A percentile compares a stretch with the other conserved stretches of the same genome.
These are phyloP conservation scores for Camelus dromedarius DNA, from an alignment of 2,113 vertebrate genomes.

Conservation along the genomic window DNA sequence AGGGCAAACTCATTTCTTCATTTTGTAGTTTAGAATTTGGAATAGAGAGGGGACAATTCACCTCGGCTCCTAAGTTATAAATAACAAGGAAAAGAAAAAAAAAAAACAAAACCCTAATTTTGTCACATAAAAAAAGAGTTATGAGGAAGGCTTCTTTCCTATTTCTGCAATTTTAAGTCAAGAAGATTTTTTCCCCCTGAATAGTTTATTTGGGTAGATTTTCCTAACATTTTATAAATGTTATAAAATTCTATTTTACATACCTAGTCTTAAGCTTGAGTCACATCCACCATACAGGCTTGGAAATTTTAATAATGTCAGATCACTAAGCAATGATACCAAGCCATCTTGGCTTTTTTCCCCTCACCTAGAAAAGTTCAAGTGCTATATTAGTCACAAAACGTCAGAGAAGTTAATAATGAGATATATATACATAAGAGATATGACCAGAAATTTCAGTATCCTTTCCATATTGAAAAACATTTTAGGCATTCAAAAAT, in stretches of 20 bases:
- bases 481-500: not conserved
- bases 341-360: constrained; percentile 10
- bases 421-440: not conserved
- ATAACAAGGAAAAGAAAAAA: not conserved
- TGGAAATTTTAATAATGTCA: constrained; percentile 43
- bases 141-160: not conserved
- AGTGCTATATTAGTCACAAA: not conserved
- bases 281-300: not conserved
- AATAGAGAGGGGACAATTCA: not conserved
- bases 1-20: not conserved
- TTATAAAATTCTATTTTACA: constrained; percentile 59
- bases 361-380: not conserved
- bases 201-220: constrained; percentile 50
- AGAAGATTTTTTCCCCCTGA: not conserved
- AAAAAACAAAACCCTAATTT: not conserved
- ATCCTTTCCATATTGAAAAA: constrained; percentile 31
- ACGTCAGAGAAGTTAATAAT: not conserved
- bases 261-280: not conserved
- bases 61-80: not conserved
- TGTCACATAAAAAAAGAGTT: not conserved
- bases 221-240: constrained; percentile 48
- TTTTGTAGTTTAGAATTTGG: constrained; percentile 41
- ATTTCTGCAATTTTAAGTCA: constrained; percentile 23
- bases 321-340: not conserved
- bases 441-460: not conserved